Evolutionary conservation across 2,888 invertebrate species (phyloP).

Genomic region (Lasioglossum vierecki): DNA sequence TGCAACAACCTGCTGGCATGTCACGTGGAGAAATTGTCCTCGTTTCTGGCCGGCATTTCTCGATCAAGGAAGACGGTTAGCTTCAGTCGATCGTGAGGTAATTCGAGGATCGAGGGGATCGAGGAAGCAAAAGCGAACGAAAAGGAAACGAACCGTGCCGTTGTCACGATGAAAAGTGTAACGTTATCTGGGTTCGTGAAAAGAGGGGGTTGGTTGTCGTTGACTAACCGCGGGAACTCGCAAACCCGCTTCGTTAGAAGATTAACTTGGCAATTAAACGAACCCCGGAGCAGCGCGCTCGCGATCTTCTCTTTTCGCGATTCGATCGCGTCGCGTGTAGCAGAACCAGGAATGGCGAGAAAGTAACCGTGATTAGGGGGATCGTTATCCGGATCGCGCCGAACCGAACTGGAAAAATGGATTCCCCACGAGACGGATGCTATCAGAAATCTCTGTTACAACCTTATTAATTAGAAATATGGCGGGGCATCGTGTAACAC

Average conservation of each 20-base stretch:
- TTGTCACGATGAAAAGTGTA: constrained; percentile 18
- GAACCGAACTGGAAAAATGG: neutral
- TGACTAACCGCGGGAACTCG: constrained; percentile 37
- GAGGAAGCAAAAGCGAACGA: neutral
- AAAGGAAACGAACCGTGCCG: neutral
- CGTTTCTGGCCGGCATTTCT: neutral
- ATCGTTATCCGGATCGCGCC: neutral
- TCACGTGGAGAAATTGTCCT: neutral
- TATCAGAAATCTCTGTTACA: neutral
- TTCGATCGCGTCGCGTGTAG: constrained; percentile 38
- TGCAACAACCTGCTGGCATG: too few relatives aligned
- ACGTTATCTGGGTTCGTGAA: constrained; percentile 33
- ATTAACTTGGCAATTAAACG: constrained; percentile 49
- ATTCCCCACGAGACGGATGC: neutral
- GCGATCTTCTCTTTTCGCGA: constrained; percentile 23
- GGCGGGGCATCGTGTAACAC: too few relatives aligned
- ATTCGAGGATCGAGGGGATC: neutral
- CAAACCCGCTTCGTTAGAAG: constrained; percentile 30
- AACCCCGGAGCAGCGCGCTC: neutral
- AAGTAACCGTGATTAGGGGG: neutral
- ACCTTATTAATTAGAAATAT: too few relatives aligned
- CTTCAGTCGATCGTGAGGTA: neutral
- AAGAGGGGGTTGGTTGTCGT: constrained; percentile 44
- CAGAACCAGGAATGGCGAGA: constrained; percentile 18
- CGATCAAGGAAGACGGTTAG: neutral